These are phyloP conservation scores for Notolepis coatsorum DNA, from an alignment of 2,797 vertebrate genomes.

Conservation along the genomic window DNA sequence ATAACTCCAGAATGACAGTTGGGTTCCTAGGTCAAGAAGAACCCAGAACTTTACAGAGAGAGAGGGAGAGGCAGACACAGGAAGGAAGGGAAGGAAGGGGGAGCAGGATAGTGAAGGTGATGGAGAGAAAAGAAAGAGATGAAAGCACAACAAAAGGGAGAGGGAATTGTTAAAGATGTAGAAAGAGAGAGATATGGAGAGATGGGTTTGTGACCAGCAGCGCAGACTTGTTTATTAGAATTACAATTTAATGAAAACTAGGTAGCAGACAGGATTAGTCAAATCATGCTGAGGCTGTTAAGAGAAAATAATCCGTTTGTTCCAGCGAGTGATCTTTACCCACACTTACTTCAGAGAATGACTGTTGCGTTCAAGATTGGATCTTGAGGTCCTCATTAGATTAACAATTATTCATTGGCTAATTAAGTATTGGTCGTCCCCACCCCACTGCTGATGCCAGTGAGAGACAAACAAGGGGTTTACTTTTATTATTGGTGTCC, in stretches of 20 bases:
- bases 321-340: conserved; percentile 18
- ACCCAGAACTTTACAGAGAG: not conserved
- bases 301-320: conserved; percentile 40
- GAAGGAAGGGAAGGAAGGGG: not conserved
- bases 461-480: conserved; percentile 54
- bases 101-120: not conserved
- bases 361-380: conserved; percentile 51
- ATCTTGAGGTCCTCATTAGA: conserved; percentile 65
- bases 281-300: conserved; percentile 14
- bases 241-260: conserved; percentile 33
- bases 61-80: too few relatives aligned
- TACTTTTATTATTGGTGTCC: conserved; percentile 50
- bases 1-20: too few relatives aligned
- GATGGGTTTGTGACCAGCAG: not conserved
- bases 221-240: conserved; percentile 39
- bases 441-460: conserved; percentile 38
- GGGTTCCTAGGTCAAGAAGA: too few relatives aligned
- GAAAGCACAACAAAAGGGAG: too few relatives aligned
- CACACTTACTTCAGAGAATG: conserved; percentile 55
- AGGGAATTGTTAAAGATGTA: too few relatives aligned
- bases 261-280: conserved; percentile 42
- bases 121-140: not conserved
- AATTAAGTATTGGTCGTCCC: conserved; percentile 59
- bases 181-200: too few relatives aligned
- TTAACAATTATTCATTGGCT: conserved; percentile 64